Base-by-base conservation (phyloP, 2,797 vertebrate genomes). In the Falco naumanni region DNA sequence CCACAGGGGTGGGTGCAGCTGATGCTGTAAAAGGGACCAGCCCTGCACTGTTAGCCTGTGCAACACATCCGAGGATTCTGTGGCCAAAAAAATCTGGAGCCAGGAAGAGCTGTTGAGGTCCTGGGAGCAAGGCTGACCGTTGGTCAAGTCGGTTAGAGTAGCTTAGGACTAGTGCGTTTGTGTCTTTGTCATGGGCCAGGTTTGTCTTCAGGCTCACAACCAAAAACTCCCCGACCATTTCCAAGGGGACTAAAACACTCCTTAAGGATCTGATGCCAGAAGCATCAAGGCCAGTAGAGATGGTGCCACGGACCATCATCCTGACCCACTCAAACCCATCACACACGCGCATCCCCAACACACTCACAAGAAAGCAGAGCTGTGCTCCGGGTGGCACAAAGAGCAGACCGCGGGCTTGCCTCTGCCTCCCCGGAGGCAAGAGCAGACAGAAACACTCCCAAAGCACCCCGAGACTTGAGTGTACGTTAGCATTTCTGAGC, bases 221-320 rank as follows among this genome's bases (percentile, higher is more conserved):
- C 70, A 81, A 82, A 75, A 86, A 20, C 70, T 50, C 83, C 54
- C n/a, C 31, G 39, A 9, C 61, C 13, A 3, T 65, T 84, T 78
- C 65, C 45, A 37, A 63, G 61, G 77, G 84, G 47, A 19, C 47
- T 41, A 13, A 82, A 66, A 11, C 43, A 2, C 43, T 54, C 1
- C 0, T 50, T 28, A n/a, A 16, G 0, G 5, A 9, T 29, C 48
- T 24, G 45, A 53, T 1, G 9, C 76, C 8, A 8, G 63, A 24
- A 11, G 47, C 0, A 0, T n/a, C 21, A 0, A 47, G 54, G 70
- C 31, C 54, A 34, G 26, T 4, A 34, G 78, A 26, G 69, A 4
- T 13, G 63, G 15, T 84, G 85, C 65, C 51, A 2, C 41, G 20
- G 29, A 82, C 57, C 83, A 47, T 11, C 61, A 14, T 16, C 72